Base-by-base conservation (phyloP, 2,888 invertebrate genomes). In the Rhorus exstirpatorius region DNA sequence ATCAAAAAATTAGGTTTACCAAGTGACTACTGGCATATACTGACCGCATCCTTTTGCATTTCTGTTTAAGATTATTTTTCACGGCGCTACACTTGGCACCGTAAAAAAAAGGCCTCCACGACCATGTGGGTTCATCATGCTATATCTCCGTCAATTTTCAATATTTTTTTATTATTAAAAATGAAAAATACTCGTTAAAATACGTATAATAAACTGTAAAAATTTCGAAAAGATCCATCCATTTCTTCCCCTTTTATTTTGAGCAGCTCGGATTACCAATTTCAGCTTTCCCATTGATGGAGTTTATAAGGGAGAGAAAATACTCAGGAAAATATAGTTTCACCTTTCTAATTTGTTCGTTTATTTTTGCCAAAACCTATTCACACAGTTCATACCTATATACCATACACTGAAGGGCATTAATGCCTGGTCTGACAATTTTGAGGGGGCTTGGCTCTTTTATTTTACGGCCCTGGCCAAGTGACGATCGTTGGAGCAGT, bases 21-120 rank as follows among this genome's bases (percentile, higher is more conserved):
- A 14, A 71, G 53, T 58, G 71, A 71, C 71, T 44, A 24, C 71
- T 26, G 65, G 46, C 65, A 49, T 65, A 65, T 65, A 65, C 65
- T 17, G 46, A 31, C 46, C 65, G 10, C 49, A 49, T 65, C 65
- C 46, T 49, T 49, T 49, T 65, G 65, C 46, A 26, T 31, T 49
- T 65, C 49, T 65, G 49, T 65, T 49, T 65, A 26, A 65, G 49
- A 65, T 65, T 17, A 65, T 49, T 49, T 65, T 65, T 65, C 49
- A 65, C 65, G 65, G n/a, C 21, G 61, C 61, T 61, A 61, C 61
- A 61, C 41, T 61, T 49, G 65, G 65, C 46, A 65, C 49, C 65
- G 46, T 49, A 31, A 41, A 65, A 65, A 65, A 65, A 65, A 65
- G 46, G 65, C 49, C 49, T 65, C 49, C 49, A 49, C 31, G 49